A percentile compares a stretch with the other conserved stretches of the same genome.
Conservation (phyloP, 2,797 vertebrate genomes). For the Sus cebifrons region DNA sequence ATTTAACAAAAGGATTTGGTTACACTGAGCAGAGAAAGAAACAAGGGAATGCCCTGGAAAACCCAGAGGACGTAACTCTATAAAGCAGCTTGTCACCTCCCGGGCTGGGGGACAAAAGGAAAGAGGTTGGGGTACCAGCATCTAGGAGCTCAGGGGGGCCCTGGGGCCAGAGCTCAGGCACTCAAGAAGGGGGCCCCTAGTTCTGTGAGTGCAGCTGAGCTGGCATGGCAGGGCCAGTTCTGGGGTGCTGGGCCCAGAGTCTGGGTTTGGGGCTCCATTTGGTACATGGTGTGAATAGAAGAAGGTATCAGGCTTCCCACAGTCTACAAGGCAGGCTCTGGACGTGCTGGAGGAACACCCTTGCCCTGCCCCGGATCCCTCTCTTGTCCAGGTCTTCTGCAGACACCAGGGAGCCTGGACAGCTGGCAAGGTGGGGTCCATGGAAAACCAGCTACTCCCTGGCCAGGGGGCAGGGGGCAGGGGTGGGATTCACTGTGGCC, state of each 20-base stretch:
- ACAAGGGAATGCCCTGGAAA: background rate
- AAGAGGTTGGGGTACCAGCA: background rate
- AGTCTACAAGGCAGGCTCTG: background rate
- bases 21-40: background rate
- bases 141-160: too few relatives aligned
- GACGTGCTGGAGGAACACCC: background rate
- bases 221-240: background rate
- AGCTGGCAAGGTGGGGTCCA: background rate
- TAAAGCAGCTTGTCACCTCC: background rate
- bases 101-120: background rate
- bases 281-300: fast-evolving
- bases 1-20: background rate
- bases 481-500: background rate
- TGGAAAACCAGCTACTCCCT: background rate
- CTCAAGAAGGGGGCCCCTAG: fast-evolving
- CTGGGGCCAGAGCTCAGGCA: background rate
- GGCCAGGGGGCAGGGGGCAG: background rate
- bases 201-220: background rate
- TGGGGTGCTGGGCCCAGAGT: background rate
- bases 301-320: background rate
- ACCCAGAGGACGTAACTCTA: background rate
- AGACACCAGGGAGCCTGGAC: background rate
- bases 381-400: background rate
- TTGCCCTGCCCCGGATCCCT: background rate
- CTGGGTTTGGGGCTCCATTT: background rate